Evolutionary conservation across 1,140 invertebrate species (phyloP).

Genomic region (Uloborus diversus): DNA sequence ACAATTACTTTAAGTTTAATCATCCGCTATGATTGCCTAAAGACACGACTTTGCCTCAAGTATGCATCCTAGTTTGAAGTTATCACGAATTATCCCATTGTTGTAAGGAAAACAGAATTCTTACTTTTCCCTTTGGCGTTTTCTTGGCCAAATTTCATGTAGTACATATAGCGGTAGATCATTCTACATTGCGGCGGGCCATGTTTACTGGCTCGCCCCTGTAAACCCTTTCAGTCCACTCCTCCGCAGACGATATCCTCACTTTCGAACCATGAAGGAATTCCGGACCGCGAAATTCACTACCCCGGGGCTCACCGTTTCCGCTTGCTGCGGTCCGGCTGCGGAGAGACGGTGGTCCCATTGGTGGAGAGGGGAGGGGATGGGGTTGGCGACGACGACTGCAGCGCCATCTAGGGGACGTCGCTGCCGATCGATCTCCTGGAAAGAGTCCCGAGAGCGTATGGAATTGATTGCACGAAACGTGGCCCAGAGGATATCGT

Average conservation of each 20-base stretch:
- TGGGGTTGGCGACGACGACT: background rate
- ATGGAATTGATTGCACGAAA: background rate
- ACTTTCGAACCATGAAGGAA: background rate
- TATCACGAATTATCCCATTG: no score
- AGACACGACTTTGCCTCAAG: no score
- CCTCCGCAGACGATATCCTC: background rate
- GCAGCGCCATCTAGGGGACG: background rate
- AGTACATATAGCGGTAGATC: slow-evolving; percentile 57
- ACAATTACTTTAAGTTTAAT: no score
- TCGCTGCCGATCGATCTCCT: background rate
- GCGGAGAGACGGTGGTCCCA: slow-evolving; percentile 12
- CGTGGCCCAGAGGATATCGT: background rate
- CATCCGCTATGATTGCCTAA: no score
- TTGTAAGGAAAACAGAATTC: no score
- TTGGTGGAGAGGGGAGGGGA: slow-evolving; percentile 2
- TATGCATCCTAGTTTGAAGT: no score
- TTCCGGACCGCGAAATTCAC: no score
- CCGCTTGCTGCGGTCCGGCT: background rate
- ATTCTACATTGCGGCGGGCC: slow-evolving; percentile 49
- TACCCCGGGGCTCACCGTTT: no score
- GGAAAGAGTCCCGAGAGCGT: background rate
- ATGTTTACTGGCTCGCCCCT: slow-evolving; percentile 25
- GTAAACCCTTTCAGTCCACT: slow-evolving; percentile 1
- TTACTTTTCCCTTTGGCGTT: slow-evolving; percentile 53
- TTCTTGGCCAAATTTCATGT: slow-evolving; percentile 53